Percentiles rank a stretch among this genome's conserved stretches.
phyloP scores from a whole-genome alignment of 2,888 invertebrate species.

The Pollenia angustigena region DNA sequence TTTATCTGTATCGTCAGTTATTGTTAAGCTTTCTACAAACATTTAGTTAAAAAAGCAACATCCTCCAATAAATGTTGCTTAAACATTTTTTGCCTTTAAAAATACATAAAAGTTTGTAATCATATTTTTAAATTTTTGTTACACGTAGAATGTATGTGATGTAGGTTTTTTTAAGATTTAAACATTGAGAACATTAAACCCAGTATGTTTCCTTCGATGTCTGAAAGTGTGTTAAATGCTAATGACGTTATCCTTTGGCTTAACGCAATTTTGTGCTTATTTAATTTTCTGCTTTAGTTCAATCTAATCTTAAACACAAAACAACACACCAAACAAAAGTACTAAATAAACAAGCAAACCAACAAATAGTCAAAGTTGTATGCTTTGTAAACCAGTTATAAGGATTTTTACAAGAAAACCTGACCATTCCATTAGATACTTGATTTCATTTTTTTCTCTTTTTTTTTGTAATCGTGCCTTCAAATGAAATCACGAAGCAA shows the following conservation, averaged over 20 bases:
- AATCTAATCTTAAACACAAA: constrained; percentile 67
- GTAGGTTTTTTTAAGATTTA: too few species aligned
- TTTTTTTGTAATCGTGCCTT: neutral
- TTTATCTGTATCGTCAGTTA: too few species aligned
- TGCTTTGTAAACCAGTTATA: neutral
- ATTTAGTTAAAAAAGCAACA: too few species aligned
- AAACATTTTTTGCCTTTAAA: too few species aligned
- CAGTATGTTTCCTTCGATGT: neutral
- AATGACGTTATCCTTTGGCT: constrained; percentile 65
- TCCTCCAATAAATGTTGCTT: too few species aligned
- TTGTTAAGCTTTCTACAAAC: too few species aligned
- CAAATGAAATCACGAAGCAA: neutral
- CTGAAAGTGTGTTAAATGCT: constrained; percentile 38
- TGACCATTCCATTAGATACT: constrained; percentile 10
- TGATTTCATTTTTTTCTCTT: neutral
- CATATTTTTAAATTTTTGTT: too few species aligned
- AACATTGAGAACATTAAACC: too few species aligned
- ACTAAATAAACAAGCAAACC: constrained; percentile 16
- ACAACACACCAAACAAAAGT: constrained; percentile 5
- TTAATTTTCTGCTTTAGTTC: constrained; percentile 76
- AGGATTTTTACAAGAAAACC: constrained; percentile 4
- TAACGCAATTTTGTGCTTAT: constrained; percentile 72
- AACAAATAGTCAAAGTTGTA: constrained; percentile 41
- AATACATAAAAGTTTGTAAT: too few species aligned
- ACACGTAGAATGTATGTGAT: too few species aligned